Evolutionary conservation across 2,113 vertebrate genomes (phyloP).

Genomic region (Scomber japonicus): DNA sequence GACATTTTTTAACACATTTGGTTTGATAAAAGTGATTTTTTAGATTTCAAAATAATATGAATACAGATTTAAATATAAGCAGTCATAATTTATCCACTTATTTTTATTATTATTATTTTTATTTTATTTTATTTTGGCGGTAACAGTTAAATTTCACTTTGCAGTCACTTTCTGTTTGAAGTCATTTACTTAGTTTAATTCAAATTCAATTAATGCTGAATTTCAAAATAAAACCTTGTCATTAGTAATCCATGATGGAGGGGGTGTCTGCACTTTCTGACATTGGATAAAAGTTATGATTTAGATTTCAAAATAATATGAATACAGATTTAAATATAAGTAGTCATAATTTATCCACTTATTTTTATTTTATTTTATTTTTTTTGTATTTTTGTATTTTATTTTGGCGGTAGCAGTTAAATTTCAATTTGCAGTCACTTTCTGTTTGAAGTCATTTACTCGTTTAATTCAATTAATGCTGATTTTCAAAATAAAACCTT

Average conservation of each 20-base stretch:
- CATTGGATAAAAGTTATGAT: not conserved
- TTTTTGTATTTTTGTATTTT: not conserved
- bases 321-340: not conserved
- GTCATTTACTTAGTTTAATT: no score
- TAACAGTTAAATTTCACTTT: no score
- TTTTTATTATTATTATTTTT: no score
- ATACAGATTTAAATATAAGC: not conserved
- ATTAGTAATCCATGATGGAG: not conserved
- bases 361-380: no score
- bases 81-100: no score
- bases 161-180: no score
- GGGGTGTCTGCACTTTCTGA: not conserved
- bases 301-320: not conserved
- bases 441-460: not conserved
- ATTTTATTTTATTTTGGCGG: no score
- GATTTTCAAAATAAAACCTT: not conserved
- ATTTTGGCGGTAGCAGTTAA: not conserved
- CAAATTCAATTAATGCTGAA: no score
- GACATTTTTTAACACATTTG: slow-evolving; percentile 7
- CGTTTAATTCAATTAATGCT: not conserved
- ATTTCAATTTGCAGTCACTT: not conserved
- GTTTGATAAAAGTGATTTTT: not conserved
- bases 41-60: not conserved
- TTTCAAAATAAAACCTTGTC: slow-evolving; percentile 6
- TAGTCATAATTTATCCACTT: no score